A percentile compares a stretch with the other conserved stretches of the same genome.
These are phyloP conservation scores for Reinhardtius hippoglossoides DNA, from an alignment of 2,113 vertebrate species.

Conservation along the genomic window DNA sequence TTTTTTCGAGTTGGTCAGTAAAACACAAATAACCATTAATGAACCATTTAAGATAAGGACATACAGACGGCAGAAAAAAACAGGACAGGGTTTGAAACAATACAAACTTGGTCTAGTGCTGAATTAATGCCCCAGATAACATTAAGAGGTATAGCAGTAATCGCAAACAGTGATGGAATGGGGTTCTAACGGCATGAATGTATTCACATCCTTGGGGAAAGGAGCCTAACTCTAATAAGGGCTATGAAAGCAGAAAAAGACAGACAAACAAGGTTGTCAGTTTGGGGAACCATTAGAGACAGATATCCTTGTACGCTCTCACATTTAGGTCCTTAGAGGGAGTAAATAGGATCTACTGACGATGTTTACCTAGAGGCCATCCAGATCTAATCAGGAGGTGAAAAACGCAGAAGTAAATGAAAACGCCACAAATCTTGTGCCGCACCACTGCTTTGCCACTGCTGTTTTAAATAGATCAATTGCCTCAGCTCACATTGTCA, in stretches of 20 bases:
- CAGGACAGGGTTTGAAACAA: background rate
- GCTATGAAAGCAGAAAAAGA: conserved; percentile 27
- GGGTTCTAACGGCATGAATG: conserved; percentile 21
- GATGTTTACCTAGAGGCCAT: conserved; percentile 57
- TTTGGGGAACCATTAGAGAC: conserved; percentile 32
- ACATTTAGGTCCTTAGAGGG: conserved; percentile 44
- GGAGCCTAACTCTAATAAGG: conserved; percentile 20
- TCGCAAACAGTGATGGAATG: conserved; percentile 22
- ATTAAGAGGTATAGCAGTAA: background rate
- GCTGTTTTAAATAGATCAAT: conserved; percentile 76
- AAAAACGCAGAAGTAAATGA: conserved; percentile 70
- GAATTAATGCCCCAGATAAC: conserved; percentile 9
- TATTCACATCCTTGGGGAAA: conserved; percentile 18
- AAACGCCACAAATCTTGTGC: conserved; percentile 68
- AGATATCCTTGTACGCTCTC: conserved; percentile 33
- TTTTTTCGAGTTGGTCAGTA: background rate
- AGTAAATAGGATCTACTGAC: conserved; percentile 59
- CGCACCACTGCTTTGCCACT: conserved; percentile 40
- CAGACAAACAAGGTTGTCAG: conserved; percentile 29
- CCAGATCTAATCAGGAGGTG: conserved; percentile 68
- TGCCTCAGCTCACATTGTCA: conserved; percentile 61
- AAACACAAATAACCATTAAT: conserved; percentile 2
- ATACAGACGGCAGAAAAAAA: background rate
- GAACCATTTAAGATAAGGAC: background rate
- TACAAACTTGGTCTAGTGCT: background rate